A percentile compares a stretch with the other conserved stretches of the same genome.
phyloP scores from a whole-genome alignment of 2,888 invertebrate species.

The Dynastes grantii region DNA sequence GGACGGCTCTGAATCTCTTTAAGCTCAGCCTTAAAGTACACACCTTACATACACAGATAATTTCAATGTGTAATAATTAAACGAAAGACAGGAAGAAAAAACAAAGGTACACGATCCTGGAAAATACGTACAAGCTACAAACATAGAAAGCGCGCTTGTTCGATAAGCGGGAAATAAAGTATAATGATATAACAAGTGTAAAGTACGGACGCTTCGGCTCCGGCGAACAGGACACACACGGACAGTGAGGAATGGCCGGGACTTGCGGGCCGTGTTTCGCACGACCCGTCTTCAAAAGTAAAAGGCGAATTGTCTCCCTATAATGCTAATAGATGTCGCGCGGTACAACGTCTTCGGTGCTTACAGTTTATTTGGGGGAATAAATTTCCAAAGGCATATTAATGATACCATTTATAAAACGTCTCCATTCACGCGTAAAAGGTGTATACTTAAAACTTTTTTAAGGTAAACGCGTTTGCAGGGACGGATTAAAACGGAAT shows the following conservation, averaged over 20 bases:
- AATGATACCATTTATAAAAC: slow-evolving; percentile 53
- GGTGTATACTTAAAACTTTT: background rate
- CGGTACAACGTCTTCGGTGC: slow-evolving; percentile 48
- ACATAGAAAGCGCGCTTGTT: slow-evolving; percentile 1
- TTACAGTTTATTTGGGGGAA: slow-evolving; percentile 53
- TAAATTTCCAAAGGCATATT: slow-evolving; percentile 52
- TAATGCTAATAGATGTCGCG: slow-evolving; percentile 57
- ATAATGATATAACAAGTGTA: slow-evolving; percentile 46
- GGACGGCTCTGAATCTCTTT: too few species aligned
- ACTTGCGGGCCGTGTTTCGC: slow-evolving; percentile 43
- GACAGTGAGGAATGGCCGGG: slow-evolving; percentile 37
- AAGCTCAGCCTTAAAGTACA: background rate
- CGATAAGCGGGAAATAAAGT: slow-evolving; percentile 23
- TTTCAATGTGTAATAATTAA: slow-evolving; percentile 33
- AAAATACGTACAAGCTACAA: slow-evolving; percentile 33
- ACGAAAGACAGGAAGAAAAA: slow-evolving; percentile 37
- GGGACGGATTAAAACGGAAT: slow-evolving; percentile 3
- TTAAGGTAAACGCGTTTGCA: background rate
- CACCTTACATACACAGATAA: background rate
- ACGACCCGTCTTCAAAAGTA: slow-evolving; percentile 48
- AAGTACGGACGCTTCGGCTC: slow-evolving; percentile 28
- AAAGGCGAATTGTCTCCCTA: slow-evolving; percentile 54
- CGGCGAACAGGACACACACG: slow-evolving; percentile 23
- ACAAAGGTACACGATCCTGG: slow-evolving; percentile 32
- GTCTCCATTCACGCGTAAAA: slow-evolving; percentile 47